These are phyloP conservation scores for Carterocephalus palaemon DNA, from an alignment of 2,888 invertebrate species.

Conservation along the genomic window DNA sequence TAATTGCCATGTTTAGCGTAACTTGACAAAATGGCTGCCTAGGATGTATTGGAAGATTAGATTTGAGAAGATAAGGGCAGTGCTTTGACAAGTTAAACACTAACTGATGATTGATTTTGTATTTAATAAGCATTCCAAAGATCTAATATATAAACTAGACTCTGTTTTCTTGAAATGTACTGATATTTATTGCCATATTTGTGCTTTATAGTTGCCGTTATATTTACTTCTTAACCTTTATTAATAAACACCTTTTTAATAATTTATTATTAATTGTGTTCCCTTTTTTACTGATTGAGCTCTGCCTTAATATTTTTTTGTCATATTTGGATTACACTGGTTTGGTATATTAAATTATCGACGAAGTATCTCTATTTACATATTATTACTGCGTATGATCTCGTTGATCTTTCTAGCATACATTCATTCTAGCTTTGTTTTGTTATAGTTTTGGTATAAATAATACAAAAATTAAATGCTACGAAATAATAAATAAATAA, in stretches of 20 bases:
- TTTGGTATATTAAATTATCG: no score
- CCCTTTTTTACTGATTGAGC: constrained; percentile 34
- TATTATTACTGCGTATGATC: no score
- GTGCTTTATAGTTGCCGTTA: background rate
- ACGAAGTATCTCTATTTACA: no score
- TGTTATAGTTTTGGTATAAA: no score
- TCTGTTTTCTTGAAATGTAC: constrained; percentile 31
- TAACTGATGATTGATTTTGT: constrained; percentile 16
- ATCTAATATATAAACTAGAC: constrained; percentile 50
- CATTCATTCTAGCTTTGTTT: no score
- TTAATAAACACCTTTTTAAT: background rate
- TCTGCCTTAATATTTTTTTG: no score
- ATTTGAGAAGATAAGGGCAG: no score
- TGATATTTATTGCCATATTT: constrained; percentile 7
- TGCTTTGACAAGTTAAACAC: background rate
- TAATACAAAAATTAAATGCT: no score
- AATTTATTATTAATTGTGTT: background rate
- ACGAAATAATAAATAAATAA: no score
- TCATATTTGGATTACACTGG: no score
- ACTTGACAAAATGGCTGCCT: background rate
- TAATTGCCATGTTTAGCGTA: constrained; percentile 17
- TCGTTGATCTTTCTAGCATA: no score
- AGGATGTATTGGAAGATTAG: no score
- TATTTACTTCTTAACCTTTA: constrained; percentile 4
- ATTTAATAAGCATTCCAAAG: constrained; percentile 68